A percentile compares a stretch with the other conserved stretches of the same genome.
These are phyloP conservation scores for Apteryx owenii DNA, from an alignment of 2,113 vertebrate species.

Conservation along the genomic window DNA sequence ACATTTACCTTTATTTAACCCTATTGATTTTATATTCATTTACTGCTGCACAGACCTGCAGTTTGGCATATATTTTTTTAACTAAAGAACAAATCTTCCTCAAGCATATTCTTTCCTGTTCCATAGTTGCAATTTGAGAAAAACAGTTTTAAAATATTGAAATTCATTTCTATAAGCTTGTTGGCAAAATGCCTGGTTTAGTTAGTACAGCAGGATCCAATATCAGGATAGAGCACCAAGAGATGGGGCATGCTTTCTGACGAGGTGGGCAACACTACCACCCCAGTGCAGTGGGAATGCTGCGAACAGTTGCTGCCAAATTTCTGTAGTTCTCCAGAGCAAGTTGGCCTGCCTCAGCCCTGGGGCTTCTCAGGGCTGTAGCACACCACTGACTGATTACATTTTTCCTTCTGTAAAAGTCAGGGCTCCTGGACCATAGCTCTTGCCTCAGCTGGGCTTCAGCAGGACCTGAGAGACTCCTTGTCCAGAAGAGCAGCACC, in stretches of 20 bases:
- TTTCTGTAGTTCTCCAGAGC: not conserved
- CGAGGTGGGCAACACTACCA: not conserved
- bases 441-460: not conserved
- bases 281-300: not conserved
- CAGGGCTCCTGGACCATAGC: not conserved
- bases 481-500: not conserved
- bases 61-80: not conserved
- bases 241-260: rapidly evolving
- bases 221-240: not conserved
- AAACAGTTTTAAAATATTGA: not conserved
- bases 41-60: not conserved
- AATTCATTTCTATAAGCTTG: not conserved
- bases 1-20: not conserved
- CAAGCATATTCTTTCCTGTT: not conserved
- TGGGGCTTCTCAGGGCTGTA: not conserved
- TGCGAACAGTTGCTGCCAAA: not conserved
- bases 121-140: not conserved
- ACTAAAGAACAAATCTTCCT: not conserved
- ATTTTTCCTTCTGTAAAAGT: not conserved
- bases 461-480: not conserved
- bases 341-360: not conserved
- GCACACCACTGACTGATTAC: not conserved
- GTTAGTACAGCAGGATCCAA: not conserved
- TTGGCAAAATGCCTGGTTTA: not conserved
- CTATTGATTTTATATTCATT: not conserved